Evolutionary conservation across 64 coral and sea anemone genomes (phyloP), one percentile per base, ranked within the genome.

Genomic region (Pocillopora verrucosa): DNA sequence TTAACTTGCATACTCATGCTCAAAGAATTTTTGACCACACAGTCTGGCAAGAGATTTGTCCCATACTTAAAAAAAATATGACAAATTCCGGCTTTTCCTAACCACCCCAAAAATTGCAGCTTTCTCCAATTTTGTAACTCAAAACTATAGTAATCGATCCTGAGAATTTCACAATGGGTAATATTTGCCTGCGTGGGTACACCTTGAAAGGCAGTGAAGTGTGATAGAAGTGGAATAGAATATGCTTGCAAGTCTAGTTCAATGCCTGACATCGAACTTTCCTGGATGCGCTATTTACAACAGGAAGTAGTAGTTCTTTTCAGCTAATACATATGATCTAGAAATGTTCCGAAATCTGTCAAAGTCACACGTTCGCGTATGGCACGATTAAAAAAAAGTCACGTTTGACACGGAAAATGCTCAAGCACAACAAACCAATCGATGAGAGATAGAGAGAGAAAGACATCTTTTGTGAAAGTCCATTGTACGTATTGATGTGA

Each of bases 111-210:
- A 37, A 83, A 72, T 57, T 26, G 17, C 65, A 56, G 26, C 38
- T 84, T 57, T 58, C 82, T 25, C 16, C 19, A 41, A 41, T 83
- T 45, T 83, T 67, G 80, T 68, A 83, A 83, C 82, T 85, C 82
- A 72, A 72, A 85, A 85, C 63, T 19, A 57, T 38, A 51, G 41
- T 85, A 26, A 85, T 85, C 19, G 68, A 85, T 11, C 19, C 65
- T 72, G 82, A 35, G 22, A 72, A 57, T 14, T n/a, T 38, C 3
- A 65, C 56, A 26, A 84, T 57, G 22, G n/a, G 65, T 35, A 83
- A 51, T 65, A 45, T 65, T 22, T 81, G 10, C 59, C 0, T 16
- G 79, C 59, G 79, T 81, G 58, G 79, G 59, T 17, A 35, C 16
- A 63, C 61, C 61, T 36, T 10, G 5, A 2, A 70, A 67, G 25